Conservation (phyloP, 1,140 invertebrate genomes). For the Papilio dardanus region DNA sequence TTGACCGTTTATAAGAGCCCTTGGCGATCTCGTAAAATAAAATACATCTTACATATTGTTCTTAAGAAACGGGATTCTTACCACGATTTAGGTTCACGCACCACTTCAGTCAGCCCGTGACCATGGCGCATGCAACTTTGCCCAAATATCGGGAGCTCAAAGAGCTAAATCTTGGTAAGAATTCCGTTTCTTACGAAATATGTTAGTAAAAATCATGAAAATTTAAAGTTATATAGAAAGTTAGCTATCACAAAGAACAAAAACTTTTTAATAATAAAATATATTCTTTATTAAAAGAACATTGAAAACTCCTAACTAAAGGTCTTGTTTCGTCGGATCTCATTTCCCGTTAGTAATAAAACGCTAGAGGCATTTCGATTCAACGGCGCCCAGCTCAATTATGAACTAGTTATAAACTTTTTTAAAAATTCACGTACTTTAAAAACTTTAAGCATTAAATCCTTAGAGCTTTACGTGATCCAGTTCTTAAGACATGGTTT, state of each 20-base stretch:
- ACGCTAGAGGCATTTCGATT: conserved; percentile 8
- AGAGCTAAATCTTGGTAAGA: no score
- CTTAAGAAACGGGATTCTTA: no score
- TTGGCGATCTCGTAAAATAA: not conserved
- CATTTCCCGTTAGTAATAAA: conserved; percentile 17
- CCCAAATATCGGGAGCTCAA: no score
- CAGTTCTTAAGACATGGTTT: not conserved
- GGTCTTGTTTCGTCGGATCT: conserved; percentile 14
- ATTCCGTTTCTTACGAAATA: no score
- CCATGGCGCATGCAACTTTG: no score
- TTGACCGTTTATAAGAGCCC: not conserved
- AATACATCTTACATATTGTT: no score
- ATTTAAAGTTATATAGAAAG: no score
- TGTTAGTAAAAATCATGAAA: no score
- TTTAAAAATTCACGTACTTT: not conserved
- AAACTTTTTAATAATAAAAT: not conserved
- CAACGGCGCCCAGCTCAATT: conserved; percentile 16
- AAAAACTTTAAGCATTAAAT: not conserved
- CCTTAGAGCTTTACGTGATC: not conserved
- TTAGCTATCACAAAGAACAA: conserved; percentile 8
- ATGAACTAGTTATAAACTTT: conserved; percentile 5
- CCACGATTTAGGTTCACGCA: no score
- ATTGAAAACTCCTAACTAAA: conserved; percentile 15
- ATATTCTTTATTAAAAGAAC: conserved; percentile 2
- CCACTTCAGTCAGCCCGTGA: no score